Base-by-base conservation (phyloP, 2,113 vertebrate species). In the Butorides virescens region DNA sequence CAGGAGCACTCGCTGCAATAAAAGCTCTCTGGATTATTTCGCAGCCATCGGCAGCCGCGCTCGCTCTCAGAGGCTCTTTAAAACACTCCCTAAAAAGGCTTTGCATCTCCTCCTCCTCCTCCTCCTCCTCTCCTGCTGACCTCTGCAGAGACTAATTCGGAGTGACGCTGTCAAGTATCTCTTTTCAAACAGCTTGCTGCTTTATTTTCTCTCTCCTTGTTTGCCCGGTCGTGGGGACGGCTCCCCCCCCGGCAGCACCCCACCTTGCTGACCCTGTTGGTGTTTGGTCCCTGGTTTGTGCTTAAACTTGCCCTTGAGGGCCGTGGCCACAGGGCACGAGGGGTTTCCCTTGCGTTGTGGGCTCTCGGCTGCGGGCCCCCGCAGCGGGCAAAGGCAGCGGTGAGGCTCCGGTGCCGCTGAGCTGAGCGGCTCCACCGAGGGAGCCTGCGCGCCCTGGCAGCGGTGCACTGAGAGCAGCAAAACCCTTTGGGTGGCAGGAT, bases 61-160 rank as follows among this genome's bases (percentile, higher is more conserved):
- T 39, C 56, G 8, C 84, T 65, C 62, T 70, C n/a, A 10, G 1
- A 32, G n/a, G 70, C 71, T 56, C 93, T 93, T 96, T 87, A 86
- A 96, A 95, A 89, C n/a, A 2, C 87, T 88, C 81, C 86, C 74
- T 88, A 59, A 86, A 97, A 82, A 75, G 92, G 86, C 88, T 92
- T 56, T 87, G 80, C 63, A 19, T 90, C 89, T 53, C 80, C 83
- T 95, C 78, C 90, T 96, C 85, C 89, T 53, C 80, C 83, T 95
- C 78, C 90, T 96, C 85, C 90, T 96, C 85, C 92, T 92, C 84
- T 67, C 36, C 55, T 16, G 2, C 63, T 67, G 67, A 66, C 55
- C 71, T 80, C 81, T 44, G 73, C 65, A 84, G 89, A 92, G 81
- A 32, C 14, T 79, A 5, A 84, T 90, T 68, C 8, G 4, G 89